phyloP scores from a whole-genome alignment of 2,888 invertebrate species.

The Serripes groenlandicus region DNA sequence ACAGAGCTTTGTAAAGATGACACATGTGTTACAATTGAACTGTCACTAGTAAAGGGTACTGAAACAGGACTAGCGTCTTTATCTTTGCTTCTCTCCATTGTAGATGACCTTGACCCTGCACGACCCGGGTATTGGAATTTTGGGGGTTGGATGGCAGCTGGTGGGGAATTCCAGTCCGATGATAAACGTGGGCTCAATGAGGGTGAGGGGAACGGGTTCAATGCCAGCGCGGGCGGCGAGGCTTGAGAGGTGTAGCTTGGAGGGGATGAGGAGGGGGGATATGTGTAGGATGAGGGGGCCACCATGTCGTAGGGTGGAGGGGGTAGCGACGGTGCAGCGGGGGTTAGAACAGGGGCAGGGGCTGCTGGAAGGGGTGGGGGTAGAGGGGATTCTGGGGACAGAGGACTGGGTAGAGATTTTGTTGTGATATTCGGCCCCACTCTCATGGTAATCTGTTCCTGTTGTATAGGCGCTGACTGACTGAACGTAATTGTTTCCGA shows the following conservation, averaged over 20 bases:
- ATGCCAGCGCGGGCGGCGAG: slow-evolving; percentile 55
- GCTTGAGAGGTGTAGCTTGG: slow-evolving; percentile 61
- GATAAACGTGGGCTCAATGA: slow-evolving; percentile 76
- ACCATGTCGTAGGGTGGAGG: slow-evolving; percentile 69
- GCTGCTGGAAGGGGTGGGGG: slow-evolving; percentile 52
- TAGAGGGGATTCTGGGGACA: slow-evolving; percentile 44
- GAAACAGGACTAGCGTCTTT: slow-evolving; percentile 44
- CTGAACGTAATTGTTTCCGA: slow-evolving; percentile 68
- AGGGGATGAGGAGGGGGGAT: slow-evolving; percentile 72
- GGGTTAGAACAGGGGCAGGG: slow-evolving; percentile 43
- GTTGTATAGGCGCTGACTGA: slow-evolving; percentile 54
- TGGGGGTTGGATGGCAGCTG: slow-evolving; percentile 81
- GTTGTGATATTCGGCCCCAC: slow-evolving; percentile 45
- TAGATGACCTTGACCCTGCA: slow-evolving; percentile 69
- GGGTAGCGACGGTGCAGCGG: slow-evolving; percentile 36
- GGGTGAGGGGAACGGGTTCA: slow-evolving; percentile 70
- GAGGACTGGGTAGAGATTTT: slow-evolving; percentile 35
- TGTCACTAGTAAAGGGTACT: not conserved
- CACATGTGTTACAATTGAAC: slow-evolving; percentile 11
- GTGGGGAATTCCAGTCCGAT: slow-evolving; percentile 80
- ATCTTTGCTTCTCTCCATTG: slow-evolving; percentile 31
- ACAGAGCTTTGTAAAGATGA: slow-evolving; percentile 18
- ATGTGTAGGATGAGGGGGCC: slow-evolving; percentile 73
- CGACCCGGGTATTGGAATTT: slow-evolving; percentile 83
- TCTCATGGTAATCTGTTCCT: slow-evolving; percentile 42